Evolutionary conservation across 2,797 vertebrate species (phyloP).

Genomic region (Malurus leucopterus): DNA sequence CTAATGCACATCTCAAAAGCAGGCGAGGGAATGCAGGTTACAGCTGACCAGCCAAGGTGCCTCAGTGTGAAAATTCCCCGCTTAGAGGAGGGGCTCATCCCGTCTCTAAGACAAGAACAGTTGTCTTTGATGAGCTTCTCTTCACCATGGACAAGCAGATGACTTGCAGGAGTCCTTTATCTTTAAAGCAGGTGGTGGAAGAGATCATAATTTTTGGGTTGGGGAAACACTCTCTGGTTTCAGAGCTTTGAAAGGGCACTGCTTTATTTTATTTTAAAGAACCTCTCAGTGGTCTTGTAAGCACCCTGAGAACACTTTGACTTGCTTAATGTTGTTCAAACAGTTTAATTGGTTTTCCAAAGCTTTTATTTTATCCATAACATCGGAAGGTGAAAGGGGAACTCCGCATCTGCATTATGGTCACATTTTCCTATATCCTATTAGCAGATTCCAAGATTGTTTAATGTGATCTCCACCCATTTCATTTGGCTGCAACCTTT

Average conservation of each 20-base stretch:
- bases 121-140: background rate
- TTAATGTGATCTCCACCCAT: constrained; percentile 75
- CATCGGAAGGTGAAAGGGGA: constrained; percentile 63
- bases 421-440: constrained; percentile 78
- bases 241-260: background rate
- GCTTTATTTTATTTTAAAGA: background rate
- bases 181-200: background rate
- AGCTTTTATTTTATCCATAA: constrained; percentile 51
- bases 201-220: background rate
- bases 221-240: background rate
- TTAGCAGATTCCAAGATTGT: constrained; percentile 76
- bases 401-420: constrained; percentile 57
- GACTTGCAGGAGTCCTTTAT: background rate
- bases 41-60: constrained; percentile 3
- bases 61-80: background rate
- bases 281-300: background rate
- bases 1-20: constrained; percentile 36
- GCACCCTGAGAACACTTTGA: background rate
- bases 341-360: constrained; percentile 56
- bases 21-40: constrained; percentile 12
- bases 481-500: constrained; percentile 74
- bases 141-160: background rate
- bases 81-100: background rate
- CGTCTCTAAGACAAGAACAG: background rate
- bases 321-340: constrained; percentile 46